phyloP scores from a whole-genome alignment of 2,797 vertebrate genomes.

The Poliocrania exsul region DNA sequence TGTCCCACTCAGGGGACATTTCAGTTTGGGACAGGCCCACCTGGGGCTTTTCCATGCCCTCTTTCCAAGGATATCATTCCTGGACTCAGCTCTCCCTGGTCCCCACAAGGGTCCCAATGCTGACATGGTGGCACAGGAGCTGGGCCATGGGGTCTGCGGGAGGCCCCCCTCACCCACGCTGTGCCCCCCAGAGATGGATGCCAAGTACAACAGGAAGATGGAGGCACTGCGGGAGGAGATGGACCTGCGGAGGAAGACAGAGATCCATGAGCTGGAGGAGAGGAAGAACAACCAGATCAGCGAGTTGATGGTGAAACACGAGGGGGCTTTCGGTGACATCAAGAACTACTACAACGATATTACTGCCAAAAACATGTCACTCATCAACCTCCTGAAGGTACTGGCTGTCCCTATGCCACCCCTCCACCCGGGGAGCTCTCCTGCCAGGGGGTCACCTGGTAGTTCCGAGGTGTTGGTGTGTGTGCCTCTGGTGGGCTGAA shows the following conservation, averaged over 20 bases:
- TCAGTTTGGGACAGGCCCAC: background rate
- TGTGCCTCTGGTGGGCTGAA: background rate
- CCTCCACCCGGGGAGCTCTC: background rate
- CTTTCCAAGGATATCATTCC: background rate
- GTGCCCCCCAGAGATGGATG: conserved; percentile 81
- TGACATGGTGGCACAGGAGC: background rate
- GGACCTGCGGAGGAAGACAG: conserved; percentile 80
- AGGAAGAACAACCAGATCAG: conserved; percentile 85
- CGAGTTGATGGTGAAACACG: conserved; percentile 78
- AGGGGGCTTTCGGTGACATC: conserved; percentile 79
- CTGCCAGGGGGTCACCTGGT: background rate
- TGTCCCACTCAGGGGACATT: background rate
- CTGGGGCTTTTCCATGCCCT: background rate
- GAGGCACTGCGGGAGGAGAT: conserved; percentile 79
- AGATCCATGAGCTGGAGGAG: conserved; percentile 82
- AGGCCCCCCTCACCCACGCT: background rate
- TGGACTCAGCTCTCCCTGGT: background rate
- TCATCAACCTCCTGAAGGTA: conserved; percentile 80
- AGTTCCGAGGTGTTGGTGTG: background rate
- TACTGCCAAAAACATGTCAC: conserved; percentile 77
- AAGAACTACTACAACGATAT: conserved; percentile 78
- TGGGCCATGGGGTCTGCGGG: background rate
- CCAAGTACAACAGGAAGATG: conserved; percentile 82
- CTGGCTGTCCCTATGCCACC: background rate
- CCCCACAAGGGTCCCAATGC: background rate